Base-by-base conservation (phyloP, 2,797 vertebrate species). In the Euphonia xanthogaster region DNA sequence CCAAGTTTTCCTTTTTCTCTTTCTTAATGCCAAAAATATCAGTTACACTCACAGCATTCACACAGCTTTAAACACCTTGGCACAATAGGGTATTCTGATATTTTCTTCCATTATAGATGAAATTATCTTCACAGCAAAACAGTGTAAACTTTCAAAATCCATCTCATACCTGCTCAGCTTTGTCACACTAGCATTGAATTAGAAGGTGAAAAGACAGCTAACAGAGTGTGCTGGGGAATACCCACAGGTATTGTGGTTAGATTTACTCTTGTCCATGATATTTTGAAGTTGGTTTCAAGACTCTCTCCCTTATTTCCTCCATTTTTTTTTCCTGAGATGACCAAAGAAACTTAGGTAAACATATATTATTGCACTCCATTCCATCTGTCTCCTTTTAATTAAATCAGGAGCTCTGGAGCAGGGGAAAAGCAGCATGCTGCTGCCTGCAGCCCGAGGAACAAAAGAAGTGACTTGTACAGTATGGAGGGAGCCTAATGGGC, bases 401-500 rank as follows among this genome's bases (percentile, higher is more conserved):
- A 95, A 91, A 93, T 79, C 30, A 68, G 79, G 76, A 90, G 50
- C 72, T 88, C 70, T 74, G 66, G 80, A 95, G 70, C 45, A 54
- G 44, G 39, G 45, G 44, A 40, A 95, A 66, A 96, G 76, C 93
- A 96, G 90, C 94, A 81, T 45, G 94, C 47, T 90, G 30, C 80
- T 87, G 77, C 30, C 85, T 71, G 79, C 60, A 95, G 86, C 82
- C 81, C 39, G 30, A 94, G 78, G 91, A 95, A 96, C 86, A 91
- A 91, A 96, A 94, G 91, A 88, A 92, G 78, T 71, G 47, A 58
- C 87, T 94, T 84, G 61, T 86, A 55, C 22, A 58, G 50, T 94
- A 77, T 68, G 66, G 75, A 94, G 62, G 50, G 58, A 96, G 48
- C 53, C 80, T 97, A 96, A 97, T 96, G 93, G 92, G 70, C 7